Evolutionary conservation across 2,113 vertebrate genomes (phyloP).

Genomic region (Actenoides hombroni): DNA sequence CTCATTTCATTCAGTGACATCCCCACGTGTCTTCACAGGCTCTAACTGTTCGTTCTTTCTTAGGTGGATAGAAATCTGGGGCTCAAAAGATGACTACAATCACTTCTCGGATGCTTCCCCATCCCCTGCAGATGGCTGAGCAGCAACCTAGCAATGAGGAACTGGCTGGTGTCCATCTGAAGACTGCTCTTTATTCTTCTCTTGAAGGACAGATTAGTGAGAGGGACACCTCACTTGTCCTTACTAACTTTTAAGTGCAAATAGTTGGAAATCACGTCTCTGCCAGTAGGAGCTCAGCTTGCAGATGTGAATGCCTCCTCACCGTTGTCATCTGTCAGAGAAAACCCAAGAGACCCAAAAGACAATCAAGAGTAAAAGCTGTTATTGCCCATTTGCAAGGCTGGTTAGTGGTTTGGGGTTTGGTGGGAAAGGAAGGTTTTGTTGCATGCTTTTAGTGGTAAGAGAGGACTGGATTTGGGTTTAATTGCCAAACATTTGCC

Average conservation of each 20-base stretch:
- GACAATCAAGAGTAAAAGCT: background rate
- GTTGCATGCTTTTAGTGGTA: background rate
- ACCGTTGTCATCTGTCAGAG: background rate
- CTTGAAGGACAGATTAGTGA: background rate
- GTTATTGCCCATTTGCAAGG: background rate
- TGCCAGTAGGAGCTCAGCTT: background rate
- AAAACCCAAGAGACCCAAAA: background rate
- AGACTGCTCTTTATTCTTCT: background rate
- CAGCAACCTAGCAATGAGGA: background rate
- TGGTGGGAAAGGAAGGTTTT: background rate
- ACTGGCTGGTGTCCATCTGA: background rate
- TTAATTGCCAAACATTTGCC: background rate
- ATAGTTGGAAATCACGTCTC: background rate
- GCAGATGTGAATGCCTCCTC: background rate
- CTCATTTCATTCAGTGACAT: background rate
- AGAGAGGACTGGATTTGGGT: background rate
- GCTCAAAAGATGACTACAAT: constrained; percentile 49
- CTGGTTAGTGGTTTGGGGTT: background rate
- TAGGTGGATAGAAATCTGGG: constrained; percentile 78
- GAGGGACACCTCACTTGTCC: background rate
- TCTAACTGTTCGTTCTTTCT: constrained; percentile 40
- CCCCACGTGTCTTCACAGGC: background rate
- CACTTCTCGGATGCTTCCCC: constrained; percentile 45
- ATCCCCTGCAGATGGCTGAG: background rate
- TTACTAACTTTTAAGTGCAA: background rate